Conservation (phyloP, 2,797 vertebrate genomes). For the Tympanoctomys barrerae region DNA sequence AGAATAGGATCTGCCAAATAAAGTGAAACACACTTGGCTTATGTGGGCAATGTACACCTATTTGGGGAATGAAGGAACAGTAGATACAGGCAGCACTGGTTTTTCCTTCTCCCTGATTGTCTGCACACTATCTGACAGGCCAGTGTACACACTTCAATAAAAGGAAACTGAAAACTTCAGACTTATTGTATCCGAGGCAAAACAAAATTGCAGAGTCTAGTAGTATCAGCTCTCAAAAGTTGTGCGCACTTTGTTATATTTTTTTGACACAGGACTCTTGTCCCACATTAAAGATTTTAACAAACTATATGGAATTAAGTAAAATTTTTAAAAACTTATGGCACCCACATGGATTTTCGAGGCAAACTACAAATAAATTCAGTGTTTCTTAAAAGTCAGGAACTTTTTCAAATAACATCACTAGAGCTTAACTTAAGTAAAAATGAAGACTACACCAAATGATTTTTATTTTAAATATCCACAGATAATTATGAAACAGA, state of each 20-base stretch:
- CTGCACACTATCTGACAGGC: neutral
- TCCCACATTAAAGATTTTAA: neutral
- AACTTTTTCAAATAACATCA: neutral
- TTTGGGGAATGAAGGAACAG: neutral
- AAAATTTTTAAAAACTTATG: neutral
- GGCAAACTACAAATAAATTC: neutral
- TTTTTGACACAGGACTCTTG: neutral
- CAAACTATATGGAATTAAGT: neutral
- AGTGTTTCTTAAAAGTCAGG: neutral
- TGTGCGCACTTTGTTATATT: fast-evolving
- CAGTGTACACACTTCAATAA: neutral
- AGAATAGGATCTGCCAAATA: neutral
- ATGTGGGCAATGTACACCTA: neutral
- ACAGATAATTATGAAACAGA: neutral
- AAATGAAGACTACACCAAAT: neutral
- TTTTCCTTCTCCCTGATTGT: neutral
- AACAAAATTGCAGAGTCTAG: neutral
- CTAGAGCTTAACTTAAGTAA: neutral
- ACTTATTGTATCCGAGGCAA: neutral
- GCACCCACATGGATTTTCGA: neutral
- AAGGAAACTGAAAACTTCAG: neutral
- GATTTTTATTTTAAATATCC: conserved; percentile 17
- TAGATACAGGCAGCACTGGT: neutral
- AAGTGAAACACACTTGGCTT: neutral
- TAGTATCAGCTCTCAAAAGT: neutral